A percentile compares a stretch with the other conserved stretches of the same genome.
These are phyloP conservation scores for Gallinago undulata DNA, from an alignment of 2,113 vertebrate genomes.

Conservation along the genomic window DNA sequence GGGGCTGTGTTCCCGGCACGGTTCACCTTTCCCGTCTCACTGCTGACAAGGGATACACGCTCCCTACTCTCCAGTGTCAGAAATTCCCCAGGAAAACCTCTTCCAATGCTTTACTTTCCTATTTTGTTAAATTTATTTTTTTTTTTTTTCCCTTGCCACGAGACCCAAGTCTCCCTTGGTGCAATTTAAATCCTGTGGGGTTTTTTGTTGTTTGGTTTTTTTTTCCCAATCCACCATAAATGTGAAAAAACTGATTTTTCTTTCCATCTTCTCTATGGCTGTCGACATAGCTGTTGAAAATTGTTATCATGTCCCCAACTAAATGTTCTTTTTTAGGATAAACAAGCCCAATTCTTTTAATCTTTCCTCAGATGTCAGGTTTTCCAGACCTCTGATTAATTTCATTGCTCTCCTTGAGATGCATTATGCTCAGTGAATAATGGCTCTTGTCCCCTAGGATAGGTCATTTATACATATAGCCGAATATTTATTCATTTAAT, in stretches of 20 bases:
- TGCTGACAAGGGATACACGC: not conserved
- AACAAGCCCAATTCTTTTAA: slow-evolving; percentile 59
- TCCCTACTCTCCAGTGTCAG: not conserved
- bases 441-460: slow-evolving; percentile 65
- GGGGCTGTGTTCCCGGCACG: not conserved
- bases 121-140: not conserved
- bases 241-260: not conserved
- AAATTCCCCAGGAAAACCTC: not conserved
- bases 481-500: slow-evolving; percentile 64
- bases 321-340: slow-evolving; percentile 36
- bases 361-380: slow-evolving; percentile 55
- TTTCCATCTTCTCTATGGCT: not conserved
- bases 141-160: not conserved
- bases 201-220: no score
- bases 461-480: slow-evolving; percentile 44
- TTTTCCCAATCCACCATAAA: not conserved
- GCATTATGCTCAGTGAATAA: slow-evolving; percentile 60
- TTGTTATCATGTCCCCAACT: not conserved
- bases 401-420: slow-evolving; percentile 37
- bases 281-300: not conserved
- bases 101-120: not conserved
- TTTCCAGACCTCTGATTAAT: slow-evolving; percentile 65
- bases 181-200: not conserved
- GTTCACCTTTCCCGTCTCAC: not conserved
- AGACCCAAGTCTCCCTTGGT: not conserved